Conservation (phyloP, 2,797 vertebrate genomes). For the Lophius americanus region DNA sequence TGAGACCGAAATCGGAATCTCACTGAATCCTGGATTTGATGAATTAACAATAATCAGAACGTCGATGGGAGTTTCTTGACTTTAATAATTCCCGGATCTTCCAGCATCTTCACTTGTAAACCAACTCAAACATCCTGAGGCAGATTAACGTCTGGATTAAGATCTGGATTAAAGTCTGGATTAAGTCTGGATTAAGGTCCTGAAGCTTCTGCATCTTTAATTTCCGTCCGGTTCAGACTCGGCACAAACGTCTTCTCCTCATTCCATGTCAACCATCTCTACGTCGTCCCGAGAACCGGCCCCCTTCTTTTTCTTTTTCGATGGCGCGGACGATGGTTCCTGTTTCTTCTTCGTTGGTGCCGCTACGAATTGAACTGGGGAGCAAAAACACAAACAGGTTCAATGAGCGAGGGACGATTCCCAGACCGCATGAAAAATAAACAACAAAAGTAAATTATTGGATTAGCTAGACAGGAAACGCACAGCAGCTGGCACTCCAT, state of each 20-base stretch:
- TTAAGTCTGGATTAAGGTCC: no score
- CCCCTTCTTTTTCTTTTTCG: constrained; percentile 37
- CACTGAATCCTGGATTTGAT: background rate
- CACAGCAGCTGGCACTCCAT: no score
- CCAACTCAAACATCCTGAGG: background rate
- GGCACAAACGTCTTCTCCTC: constrained; percentile 1
- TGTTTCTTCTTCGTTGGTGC: constrained; percentile 38
- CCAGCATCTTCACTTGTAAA: background rate
- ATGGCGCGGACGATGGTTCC: background rate
- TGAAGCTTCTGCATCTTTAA: no score
- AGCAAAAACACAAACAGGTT: background rate
- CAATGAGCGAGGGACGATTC: background rate
- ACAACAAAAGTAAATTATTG: no score
- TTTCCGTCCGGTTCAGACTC: background rate
- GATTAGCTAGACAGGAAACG: no score
- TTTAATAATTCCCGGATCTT: no score
- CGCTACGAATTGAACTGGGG: constrained; percentile 63
- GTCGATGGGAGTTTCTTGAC: background rate
- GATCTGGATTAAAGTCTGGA: no score
- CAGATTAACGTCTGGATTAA: no score
- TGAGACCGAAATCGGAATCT: no score
- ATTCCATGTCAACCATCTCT: constrained; percentile 66
- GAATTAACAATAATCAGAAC: background rate
- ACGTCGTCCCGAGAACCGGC: constrained; percentile 29
- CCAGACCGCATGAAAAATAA: no score